Evolutionary conservation across 2,113 vertebrate genomes (phyloP).

Genomic region (Rana temporaria): DNA sequence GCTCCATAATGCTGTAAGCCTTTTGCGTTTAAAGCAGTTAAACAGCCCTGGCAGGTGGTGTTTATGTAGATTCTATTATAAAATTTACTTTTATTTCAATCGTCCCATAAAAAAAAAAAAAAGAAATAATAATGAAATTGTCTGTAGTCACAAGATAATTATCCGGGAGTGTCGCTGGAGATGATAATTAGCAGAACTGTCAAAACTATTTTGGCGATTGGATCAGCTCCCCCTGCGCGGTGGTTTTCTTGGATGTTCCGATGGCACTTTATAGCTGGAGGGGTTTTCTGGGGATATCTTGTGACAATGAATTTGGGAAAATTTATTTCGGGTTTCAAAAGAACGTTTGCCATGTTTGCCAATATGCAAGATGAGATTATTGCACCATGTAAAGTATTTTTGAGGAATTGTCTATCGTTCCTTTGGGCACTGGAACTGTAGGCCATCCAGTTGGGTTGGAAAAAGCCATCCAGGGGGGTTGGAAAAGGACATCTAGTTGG

Average conservation of each 20-base stretch:
- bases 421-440: too few relatives aligned
- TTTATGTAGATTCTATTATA: slow-evolving; percentile 30
- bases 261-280: too few relatives aligned
- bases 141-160: background rate
- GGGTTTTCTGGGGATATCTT: too few relatives aligned
- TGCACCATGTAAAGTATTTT: too few relatives aligned
- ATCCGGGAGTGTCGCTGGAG: background rate
- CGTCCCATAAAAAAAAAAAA: background rate
- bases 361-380: too few relatives aligned
- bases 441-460: too few relatives aligned
- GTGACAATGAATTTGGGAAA: too few relatives aligned
- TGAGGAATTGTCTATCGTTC: too few relatives aligned
- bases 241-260: background rate
- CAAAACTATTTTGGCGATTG: background rate
- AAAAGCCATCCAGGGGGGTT: too few relatives aligned
- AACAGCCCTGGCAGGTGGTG: slow-evolving; percentile 17
- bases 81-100: background rate
- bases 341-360: too few relatives aligned
- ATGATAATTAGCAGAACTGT: slow-evolving; percentile 15
- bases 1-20: background rate
- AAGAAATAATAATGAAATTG: slow-evolving; percentile 3
- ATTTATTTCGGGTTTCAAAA: too few relatives aligned
- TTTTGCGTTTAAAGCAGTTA: background rate
- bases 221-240: background rate
- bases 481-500: too few relatives aligned